Percentiles rank a stretch among this genome's conserved stretches.
Conservation (phyloP, 2,113 vertebrate genomes). For the Lasiurus borealis region DNA sequence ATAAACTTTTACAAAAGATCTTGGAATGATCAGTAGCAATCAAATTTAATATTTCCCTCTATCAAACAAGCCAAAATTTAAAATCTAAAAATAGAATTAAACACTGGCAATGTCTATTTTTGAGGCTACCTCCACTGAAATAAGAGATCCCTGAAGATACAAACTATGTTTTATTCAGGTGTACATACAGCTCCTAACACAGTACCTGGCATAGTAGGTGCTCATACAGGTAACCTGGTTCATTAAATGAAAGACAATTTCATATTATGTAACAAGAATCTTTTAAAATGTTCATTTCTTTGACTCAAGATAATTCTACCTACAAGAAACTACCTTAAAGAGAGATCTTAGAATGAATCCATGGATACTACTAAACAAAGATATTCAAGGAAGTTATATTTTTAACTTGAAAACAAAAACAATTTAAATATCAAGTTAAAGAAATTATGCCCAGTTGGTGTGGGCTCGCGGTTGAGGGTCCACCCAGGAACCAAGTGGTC, state of each 20-base stretch:
- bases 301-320: not conserved
- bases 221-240: not conserved
- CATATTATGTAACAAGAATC: not conserved
- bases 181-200: not conserved
- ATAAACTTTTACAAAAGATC: constrained; percentile 13
- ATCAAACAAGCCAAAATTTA: constrained; percentile 49
- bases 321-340: constrained; percentile 2
- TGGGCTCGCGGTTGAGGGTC: too few relatives aligned
- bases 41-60: constrained; percentile 38
- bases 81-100: constrained; percentile 48
- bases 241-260: constrained; percentile 38
- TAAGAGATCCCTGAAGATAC: constrained; percentile 22
- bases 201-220: not conserved
- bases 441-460: too few relatives aligned
- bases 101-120: not conserved
- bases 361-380: not conserved
- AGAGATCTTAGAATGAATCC: not conserved
- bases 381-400: constrained; percentile 33
- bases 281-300: not conserved
- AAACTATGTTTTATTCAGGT: not conserved
- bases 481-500: too few relatives aligned
- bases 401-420: constrained; percentile 57
- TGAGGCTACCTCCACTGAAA: not conserved
- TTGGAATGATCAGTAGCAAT: constrained; percentile 40
- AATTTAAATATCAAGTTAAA: not conserved